phyloP scores from a whole-genome alignment of 2,888 invertebrate species.

The Pocota personata region DNA sequence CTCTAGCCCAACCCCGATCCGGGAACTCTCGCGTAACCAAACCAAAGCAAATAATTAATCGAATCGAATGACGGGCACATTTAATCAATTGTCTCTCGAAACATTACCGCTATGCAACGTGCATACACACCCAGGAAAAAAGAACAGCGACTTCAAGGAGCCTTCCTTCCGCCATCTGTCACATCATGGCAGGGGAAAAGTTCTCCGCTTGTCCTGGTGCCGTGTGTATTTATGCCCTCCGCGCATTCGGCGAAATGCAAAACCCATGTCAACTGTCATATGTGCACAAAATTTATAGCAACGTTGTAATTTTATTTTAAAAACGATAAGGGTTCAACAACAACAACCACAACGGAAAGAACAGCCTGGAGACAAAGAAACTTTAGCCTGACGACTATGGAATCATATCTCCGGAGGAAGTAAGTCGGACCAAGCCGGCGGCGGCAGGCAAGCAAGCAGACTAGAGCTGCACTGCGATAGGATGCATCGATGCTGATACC shows the following conservation, averaged over 20 bases:
- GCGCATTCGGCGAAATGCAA: slow-evolving; percentile 68
- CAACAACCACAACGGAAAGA: slow-evolving; percentile 28
- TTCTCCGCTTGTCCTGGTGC: background rate
- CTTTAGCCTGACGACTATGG: slow-evolving; percentile 4
- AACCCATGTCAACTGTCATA: slow-evolving; percentile 74
- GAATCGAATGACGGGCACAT: slow-evolving; percentile 72
- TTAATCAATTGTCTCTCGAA: slow-evolving; percentile 68
- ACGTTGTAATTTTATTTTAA: slow-evolving; percentile 60
- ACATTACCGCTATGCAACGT: slow-evolving; percentile 54
- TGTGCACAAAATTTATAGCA: slow-evolving; percentile 72
- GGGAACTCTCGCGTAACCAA: slow-evolving; percentile 35
- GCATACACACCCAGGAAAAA: slow-evolving; percentile 2
- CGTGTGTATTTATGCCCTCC: slow-evolving; percentile 20
- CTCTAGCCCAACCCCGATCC: background rate
- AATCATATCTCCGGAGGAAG: slow-evolving; percentile 54
- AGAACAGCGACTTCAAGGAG: slow-evolving; percentile 43
- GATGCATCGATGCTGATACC: slow-evolving; percentile 53
- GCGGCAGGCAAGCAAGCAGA: background rate
- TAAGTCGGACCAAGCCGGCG: slow-evolving; percentile 12
- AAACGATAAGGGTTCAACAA: slow-evolving; percentile 56
- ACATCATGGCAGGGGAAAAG: slow-evolving; percentile 36
- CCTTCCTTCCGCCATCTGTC: slow-evolving; percentile 50
- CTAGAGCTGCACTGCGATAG: slow-evolving; percentile 33
- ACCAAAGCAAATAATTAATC: slow-evolving; percentile 67
- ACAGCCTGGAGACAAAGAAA: slow-evolving; percentile 58